Base-by-base conservation (phyloP, 1,140 invertebrate species). In the Dryas iulia region DNA sequence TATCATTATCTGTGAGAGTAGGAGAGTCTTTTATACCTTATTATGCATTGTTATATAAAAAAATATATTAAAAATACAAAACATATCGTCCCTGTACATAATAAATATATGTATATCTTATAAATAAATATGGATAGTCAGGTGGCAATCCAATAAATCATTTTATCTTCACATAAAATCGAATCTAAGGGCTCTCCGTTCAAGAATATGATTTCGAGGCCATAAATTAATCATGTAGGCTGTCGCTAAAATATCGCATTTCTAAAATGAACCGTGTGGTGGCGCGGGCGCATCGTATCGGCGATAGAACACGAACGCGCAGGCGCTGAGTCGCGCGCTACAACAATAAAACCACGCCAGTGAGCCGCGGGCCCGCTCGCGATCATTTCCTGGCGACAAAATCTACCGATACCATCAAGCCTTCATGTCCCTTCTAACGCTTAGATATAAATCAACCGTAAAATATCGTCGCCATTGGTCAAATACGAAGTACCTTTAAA, bases 141-240 rank as follows among this genome's bases (percentile, higher is more conserved):
- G 69, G 78, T 77, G 70, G 67, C 75, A 79, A 83, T 77, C 68
- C 69, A 71, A 90, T 87, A 87, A 87, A 89, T 90, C 87, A 90
- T 84, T 78, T 83, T 90, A 90, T 90, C 86, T 89, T 57, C 77
- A 76, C 79, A 83, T 89, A 84, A 84, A 84, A 89, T 90, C 87
- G 82, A 79, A 87, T 89, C 81, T 90, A 83, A 82, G 81, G 61
- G 75, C 73, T 79, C 77, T 78, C 73, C 66, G 77, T 78, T 80
- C 77, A 81, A 72, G 81, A 86, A 87, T 86, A 84, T 84, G 79
- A 82, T 86, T 87, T 82, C 74, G 75, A 78, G 68, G 81, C 86
- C 79, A 89, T 90, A 90, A 89, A 90, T 90, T 89, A 90, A 90
- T 90, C 86, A 90, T 90, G 86, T 90, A 84, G 77, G 84, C 85